Conservation (phyloP, 2,888 invertebrate genomes). For the Hoplodrina ambigua region DNA sequence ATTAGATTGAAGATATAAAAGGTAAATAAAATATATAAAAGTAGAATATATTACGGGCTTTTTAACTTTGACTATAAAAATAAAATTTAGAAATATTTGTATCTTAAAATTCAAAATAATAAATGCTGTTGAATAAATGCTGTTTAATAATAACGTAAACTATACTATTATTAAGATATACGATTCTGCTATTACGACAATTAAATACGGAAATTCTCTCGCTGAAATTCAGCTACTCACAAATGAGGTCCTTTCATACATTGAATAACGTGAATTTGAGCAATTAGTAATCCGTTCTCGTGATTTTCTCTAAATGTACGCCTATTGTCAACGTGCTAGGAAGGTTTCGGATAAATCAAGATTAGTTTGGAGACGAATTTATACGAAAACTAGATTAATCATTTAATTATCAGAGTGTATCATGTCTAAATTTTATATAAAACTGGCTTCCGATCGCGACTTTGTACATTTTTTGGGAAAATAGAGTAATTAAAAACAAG, state of each 20-base stretch:
- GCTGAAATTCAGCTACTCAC: constrained; percentile 40
- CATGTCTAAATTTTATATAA: not conserved
- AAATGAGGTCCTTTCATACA: constrained; percentile 61
- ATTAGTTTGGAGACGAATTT: constrained; percentile 19
- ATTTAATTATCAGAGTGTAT: not conserved
- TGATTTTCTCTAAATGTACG: constrained; percentile 45
- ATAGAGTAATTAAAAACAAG: no score
- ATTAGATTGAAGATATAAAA: not conserved
- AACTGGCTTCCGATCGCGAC: no score
- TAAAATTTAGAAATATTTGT: no score
- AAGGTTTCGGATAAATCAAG: constrained; percentile 24
- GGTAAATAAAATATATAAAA: no score
- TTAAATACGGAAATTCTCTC: constrained; percentile 36
- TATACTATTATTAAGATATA: constrained; percentile 15
- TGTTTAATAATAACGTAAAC: not conserved
- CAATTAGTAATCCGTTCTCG: constrained; percentile 54
- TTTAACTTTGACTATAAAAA: no score
- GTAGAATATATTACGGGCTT: no score
- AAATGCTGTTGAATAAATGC: not conserved
- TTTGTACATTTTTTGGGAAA: no score
- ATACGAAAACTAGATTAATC: constrained; percentile 22
- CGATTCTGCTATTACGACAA: constrained; percentile 9
- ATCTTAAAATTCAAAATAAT: no score
- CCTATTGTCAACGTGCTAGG: constrained; percentile 35
- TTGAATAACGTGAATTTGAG: constrained; percentile 58